Conservation (phyloP, 1,140 invertebrate genomes). For the Diachasmimorpha longicaudata region DNA sequence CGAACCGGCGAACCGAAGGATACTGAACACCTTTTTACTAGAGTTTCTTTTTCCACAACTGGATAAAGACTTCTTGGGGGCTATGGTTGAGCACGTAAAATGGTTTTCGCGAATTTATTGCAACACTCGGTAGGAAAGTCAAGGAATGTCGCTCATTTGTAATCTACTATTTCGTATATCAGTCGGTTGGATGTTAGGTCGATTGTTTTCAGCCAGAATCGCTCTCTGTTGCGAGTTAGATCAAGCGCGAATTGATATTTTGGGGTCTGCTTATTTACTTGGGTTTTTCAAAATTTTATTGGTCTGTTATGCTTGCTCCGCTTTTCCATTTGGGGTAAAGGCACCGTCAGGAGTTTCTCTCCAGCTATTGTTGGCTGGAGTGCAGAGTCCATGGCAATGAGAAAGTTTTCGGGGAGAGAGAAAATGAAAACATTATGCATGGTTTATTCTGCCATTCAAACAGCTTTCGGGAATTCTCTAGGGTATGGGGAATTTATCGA, state of each 20-base stretch:
- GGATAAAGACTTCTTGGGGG: background rate
- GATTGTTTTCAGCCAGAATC: background rate
- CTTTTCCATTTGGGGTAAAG: background rate
- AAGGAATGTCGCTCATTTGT: background rate
- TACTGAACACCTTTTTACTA: constrained; percentile 4
- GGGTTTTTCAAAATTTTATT: background rate
- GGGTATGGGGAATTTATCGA: background rate
- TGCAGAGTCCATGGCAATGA: background rate
- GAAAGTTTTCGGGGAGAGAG: background rate
- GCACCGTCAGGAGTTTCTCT: too few species aligned
- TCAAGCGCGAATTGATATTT: background rate
- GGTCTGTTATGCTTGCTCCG: background rate
- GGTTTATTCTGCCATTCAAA: background rate
- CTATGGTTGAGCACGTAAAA: background rate
- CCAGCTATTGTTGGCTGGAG: too few species aligned
- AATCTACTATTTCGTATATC: constrained; percentile 1
- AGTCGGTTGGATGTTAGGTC: background rate
- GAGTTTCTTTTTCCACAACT: background rate
- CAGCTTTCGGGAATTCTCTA: background rate
- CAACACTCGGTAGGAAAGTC: background rate
- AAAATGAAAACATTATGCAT: background rate
- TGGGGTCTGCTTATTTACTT: background rate
- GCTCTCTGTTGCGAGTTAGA: background rate
- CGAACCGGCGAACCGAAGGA: constrained; percentile 9
- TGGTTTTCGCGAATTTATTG: constrained; percentile 13